A percentile compares a stretch with the other conserved stretches of the same genome.
Evolutionary conservation across 2,888 invertebrate species (phyloP).

Genomic region (Neria commutata): DNA sequence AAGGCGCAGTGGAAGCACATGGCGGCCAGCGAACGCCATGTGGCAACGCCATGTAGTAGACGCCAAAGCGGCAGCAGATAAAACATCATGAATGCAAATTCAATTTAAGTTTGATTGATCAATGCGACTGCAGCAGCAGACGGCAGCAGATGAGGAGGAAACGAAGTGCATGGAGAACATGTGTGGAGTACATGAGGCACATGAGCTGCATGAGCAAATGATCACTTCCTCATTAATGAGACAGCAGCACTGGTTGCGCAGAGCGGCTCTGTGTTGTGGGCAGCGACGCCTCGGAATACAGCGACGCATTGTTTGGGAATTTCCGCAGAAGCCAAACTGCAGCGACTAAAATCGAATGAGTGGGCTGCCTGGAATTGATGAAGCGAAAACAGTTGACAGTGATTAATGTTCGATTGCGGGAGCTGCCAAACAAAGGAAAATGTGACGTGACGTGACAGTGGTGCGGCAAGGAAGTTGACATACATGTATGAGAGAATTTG

Average conservation of each 20-base stretch:
- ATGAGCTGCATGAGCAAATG: slow-evolving; percentile 1
- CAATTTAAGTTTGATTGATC: slow-evolving; percentile 54
- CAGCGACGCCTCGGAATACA: neutral
- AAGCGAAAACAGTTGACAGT: slow-evolving; percentile 38
- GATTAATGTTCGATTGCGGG: slow-evolving; percentile 41
- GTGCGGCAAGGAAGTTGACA: too few relatives aligned
- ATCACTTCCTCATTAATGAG: slow-evolving; percentile 29
- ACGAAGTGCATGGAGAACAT: neutral
- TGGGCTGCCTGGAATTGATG: slow-evolving; percentile 13
- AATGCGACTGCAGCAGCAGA: slow-evolving; percentile 23
- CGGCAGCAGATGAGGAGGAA: neutral
- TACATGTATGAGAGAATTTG: too few relatives aligned
- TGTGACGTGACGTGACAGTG: too few relatives aligned
- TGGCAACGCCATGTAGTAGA: neutral
- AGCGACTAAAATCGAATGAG: slow-evolving; percentile 9
- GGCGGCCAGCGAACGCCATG: slow-evolving; percentile 8
- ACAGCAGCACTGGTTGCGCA: too few relatives aligned
- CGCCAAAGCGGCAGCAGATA: neutral
- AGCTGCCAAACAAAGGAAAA: neutral
- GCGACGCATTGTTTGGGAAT: slow-evolving; percentile 11
- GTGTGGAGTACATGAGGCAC: neutral
- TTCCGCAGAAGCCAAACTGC: slow-evolving; percentile 1
- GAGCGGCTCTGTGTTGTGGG: too few relatives aligned
- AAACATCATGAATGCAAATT: slow-evolving; percentile 26
- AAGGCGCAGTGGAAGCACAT: neutral